These are phyloP conservation scores for Phenganax subtilis DNA, from an alignment of 92 coral and sea anemone genomes.

Conservation along the genomic window DNA sequence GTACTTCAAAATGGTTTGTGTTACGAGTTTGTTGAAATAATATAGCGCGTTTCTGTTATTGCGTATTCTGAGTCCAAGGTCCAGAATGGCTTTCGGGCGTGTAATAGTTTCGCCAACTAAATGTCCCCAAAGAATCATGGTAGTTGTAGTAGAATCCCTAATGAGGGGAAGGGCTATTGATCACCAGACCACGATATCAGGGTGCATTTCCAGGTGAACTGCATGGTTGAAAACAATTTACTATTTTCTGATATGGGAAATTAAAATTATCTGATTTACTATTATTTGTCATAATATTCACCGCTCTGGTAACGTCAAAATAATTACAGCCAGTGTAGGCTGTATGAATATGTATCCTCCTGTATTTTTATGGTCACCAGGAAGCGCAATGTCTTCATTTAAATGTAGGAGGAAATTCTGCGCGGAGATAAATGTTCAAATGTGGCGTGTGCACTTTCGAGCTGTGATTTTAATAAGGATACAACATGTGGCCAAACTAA, in stretches of 20 bases:
- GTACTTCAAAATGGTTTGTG: not conserved
- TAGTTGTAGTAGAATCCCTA: too few relatives aligned
- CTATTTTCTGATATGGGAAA: not conserved
- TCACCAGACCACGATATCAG: not conserved
- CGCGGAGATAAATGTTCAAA: not conserved
- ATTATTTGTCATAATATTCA: too few relatives aligned
- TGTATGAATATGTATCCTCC: not conserved
- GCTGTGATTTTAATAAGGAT: slow-evolving; percentile 2
- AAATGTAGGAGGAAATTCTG: slow-evolving; percentile 5
- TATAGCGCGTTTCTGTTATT: too few relatives aligned
- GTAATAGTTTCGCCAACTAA: too few relatives aligned
- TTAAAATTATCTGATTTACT: slow-evolving; percentile 1
- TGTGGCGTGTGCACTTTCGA: slow-evolving; percentile 22
- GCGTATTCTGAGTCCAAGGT: too few relatives aligned
- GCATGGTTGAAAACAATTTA: not conserved
- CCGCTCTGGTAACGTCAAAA: not conserved
- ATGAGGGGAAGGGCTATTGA: not conserved
- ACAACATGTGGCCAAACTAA: slow-evolving; percentile 37
- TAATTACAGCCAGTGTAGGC: not conserved
- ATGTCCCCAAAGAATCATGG: too few relatives aligned
- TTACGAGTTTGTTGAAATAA: slow-evolving; percentile 2
- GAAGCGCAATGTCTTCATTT: not conserved
- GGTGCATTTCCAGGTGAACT: not conserved
- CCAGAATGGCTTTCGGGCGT: too few relatives aligned
- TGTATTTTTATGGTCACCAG: not conserved